Evolutionary conservation across 2,113 vertebrate genomes (phyloP), one percentile per base, ranked within the genome.

Genomic region (Syngnathus scovelli): DNA sequence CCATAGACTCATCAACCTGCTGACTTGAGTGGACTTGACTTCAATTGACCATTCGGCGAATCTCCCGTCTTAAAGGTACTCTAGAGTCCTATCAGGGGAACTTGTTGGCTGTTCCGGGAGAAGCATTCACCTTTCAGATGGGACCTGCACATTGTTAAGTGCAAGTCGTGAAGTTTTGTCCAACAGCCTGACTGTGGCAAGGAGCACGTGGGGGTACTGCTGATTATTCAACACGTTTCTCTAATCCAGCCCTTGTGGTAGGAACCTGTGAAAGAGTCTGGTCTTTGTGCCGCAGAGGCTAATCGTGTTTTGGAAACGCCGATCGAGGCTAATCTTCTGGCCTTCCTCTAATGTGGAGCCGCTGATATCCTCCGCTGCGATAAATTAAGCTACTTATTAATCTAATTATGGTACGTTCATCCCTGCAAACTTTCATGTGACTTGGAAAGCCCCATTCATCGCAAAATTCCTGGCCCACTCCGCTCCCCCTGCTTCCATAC

Each of bases 331-430:
- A 94, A 95, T 95, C 93, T 95, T 91, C 90, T 93, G 90, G 83
- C 89, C 89, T 91, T 91, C 90, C 90, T 95, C 90, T 95, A 94
- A 95, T 95, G 92, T 96, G 92, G 92, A 94, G 93, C 92, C 92
- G 93, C 94, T 95, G 94, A 96, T 95, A 96, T 95, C 93, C 93
- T 95, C 93, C 92, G 93, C 93, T 96, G 94, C 92, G 92, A 95
- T 94, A 96, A 96, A 97, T 96, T 96, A 95, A 98, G 94, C 94
- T 95, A 94, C 94, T 98, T 98, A 96, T 98, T 97, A 96, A 98
- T 97, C 95, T 97, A 95, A 98, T 97, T 97, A 97, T 93, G 92
- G 91, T 94, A 95, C 93, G 96, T 95, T 95, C 94, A 95, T 94
- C 93, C 93, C 75, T 89, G 92, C 93, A 94, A 96, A 96, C 93